Evolutionary conservation across 2,888 invertebrate species (phyloP).

Genomic region (Drosophila stalkeri): DNA sequence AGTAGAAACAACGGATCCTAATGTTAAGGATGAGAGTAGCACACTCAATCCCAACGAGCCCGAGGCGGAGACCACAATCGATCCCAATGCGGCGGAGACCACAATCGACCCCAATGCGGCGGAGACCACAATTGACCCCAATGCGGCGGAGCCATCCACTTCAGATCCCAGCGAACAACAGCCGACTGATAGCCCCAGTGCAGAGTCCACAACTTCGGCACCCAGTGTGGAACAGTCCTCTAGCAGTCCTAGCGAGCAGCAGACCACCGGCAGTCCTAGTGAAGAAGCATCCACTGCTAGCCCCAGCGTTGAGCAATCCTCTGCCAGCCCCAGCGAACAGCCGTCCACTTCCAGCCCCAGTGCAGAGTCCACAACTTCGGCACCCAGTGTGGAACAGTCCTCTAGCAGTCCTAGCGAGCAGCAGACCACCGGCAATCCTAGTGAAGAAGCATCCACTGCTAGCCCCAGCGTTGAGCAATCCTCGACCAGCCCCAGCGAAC

Average conservation of each 20-base stretch:
- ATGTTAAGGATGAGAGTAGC: slow-evolving; percentile 4
- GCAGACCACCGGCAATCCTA: not conserved
- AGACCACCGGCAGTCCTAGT: not conserved
- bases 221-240: slow-evolving; percentile 13
- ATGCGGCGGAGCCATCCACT: not conserved
- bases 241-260: not conserved
- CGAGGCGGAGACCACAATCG: not conserved
- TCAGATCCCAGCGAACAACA: slow-evolving; percentile 11
- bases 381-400: slow-evolving; percentile 12
- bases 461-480: slow-evolving; percentile 7
- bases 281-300: not conserved
- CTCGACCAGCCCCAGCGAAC: not conserved
- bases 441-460: not conserved
- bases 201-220: not conserved
- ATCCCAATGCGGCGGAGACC: slow-evolving; percentile 1
- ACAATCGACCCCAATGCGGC: not conserved
- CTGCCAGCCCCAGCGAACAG: slow-evolving; percentile 6
- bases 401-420: not conserved
- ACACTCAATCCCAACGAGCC: slow-evolving; percentile 37
- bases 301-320: slow-evolving; percentile 7
- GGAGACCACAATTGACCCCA: slow-evolving; percentile 20
- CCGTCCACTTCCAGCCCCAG: not conserved
- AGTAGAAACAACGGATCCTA: slow-evolving; percentile 20
- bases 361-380: not conserved
- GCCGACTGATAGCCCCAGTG: not conserved